These are phyloP conservation scores for Acestrorhynchus altus DNA, from an alignment of 2,797 vertebrate species.

Conservation along the genomic window DNA sequence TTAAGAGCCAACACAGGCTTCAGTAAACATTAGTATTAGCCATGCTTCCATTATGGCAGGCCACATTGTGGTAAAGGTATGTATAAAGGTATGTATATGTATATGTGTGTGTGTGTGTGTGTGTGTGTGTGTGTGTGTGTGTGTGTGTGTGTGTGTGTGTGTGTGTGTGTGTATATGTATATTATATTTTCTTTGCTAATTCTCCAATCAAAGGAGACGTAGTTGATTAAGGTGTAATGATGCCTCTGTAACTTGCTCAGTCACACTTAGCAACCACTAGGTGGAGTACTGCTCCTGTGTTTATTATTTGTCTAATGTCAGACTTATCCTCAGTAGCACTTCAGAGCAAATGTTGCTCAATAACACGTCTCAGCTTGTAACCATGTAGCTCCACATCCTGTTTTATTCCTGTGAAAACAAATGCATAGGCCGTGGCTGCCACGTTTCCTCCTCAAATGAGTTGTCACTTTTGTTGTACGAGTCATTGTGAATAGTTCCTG, in stretches of 20 bases:
- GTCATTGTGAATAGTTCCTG: not conserved
- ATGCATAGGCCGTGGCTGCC: not conserved
- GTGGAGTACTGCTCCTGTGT: slow-evolving; percentile 25
- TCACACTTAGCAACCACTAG: slow-evolving; percentile 25
- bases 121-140: too few species aligned
- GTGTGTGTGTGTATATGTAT: too few species aligned
- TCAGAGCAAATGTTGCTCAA: slow-evolving; percentile 14
- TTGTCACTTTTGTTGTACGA: not conserved
- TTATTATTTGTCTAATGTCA: not conserved
- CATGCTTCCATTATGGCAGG: too few species aligned
- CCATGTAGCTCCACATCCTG: not conserved
- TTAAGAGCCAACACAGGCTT: too few species aligned
- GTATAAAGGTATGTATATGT: too few species aligned
- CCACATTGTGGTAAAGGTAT: too few species aligned
- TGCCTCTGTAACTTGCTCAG: not conserved
- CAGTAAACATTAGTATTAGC: too few species aligned
- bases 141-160: too few species aligned
- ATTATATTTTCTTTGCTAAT: too few species aligned
- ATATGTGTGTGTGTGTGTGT: too few species aligned
- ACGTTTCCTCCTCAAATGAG: not conserved
- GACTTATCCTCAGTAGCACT: slow-evolving; percentile 1
- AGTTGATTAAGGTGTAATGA: too few species aligned
- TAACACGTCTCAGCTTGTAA: not conserved
- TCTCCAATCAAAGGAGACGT: too few species aligned
- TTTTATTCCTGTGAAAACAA: not conserved